Conservation (phyloP, 2,888 invertebrate genomes). For the Operophtera brumata region DNA sequence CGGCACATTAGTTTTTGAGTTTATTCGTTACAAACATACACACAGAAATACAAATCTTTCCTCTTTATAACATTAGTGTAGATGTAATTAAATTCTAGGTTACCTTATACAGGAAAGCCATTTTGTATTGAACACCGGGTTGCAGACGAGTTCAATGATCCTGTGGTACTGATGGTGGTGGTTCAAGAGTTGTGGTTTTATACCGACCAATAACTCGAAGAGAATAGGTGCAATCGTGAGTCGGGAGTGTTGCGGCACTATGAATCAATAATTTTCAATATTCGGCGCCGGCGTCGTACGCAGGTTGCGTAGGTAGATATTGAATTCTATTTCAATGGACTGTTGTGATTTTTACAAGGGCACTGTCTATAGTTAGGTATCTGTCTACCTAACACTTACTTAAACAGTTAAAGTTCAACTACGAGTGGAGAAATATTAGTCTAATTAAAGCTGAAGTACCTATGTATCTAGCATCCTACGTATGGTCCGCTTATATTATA, state of each 20-base stretch:
- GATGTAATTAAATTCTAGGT: background rate
- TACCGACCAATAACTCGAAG: slow-evolving; percentile 58
- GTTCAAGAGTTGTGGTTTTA: slow-evolving; percentile 64
- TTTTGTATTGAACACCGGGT: slow-evolving; percentile 40
- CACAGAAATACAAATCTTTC: no score
- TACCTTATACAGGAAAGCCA: slow-evolving; percentile 73
- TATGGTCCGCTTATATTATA: no score
- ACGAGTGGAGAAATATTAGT: no score
- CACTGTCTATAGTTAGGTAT: background rate
- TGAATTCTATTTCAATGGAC: slow-evolving; percentile 35
- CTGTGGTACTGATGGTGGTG: slow-evolving; percentile 58
- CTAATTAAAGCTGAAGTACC: no score
- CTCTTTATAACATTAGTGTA: no score
- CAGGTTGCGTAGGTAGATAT: slow-evolving; percentile 55
- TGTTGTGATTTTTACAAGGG: slow-evolving; percentile 16
- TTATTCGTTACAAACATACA: no score
- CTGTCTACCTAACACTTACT: no score
- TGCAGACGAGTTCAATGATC: slow-evolving; percentile 49
- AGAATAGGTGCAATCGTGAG: slow-evolving; percentile 69
- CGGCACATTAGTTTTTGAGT: no score
- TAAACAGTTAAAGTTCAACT: no score
- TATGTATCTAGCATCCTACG: no score
- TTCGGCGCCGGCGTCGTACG: slow-evolving; percentile 53
- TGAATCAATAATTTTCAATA: slow-evolving; percentile 78
- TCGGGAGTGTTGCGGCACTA: slow-evolving; percentile 68